phyloP scores from a whole-genome alignment of 2,113 vertebrate genomes.

The Lutjanus erythropterus region DNA sequence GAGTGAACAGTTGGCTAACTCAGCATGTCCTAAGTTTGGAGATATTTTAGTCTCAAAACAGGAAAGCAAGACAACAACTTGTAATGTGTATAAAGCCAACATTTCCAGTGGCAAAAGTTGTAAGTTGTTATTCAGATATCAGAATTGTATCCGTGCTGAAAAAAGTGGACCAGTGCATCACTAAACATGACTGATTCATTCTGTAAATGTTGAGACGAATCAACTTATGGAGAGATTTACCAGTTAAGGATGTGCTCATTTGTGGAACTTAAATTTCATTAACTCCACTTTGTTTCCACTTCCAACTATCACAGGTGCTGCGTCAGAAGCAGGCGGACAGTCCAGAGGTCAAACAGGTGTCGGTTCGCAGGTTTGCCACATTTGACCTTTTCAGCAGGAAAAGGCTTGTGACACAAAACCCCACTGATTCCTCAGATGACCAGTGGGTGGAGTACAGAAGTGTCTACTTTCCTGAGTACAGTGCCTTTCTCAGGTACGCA shows the following conservation, averaged over 20 bases:
- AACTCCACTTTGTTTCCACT: background rate
- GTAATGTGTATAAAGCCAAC: too few species aligned
- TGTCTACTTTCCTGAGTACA: slow-evolving; percentile 90
- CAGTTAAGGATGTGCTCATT: background rate
- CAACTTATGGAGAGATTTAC: background rate
- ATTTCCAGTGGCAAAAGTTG: too few species aligned
- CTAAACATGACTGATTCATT: background rate
- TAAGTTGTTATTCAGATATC: too few species aligned
- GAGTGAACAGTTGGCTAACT: too few species aligned
- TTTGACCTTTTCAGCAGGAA: slow-evolving; percentile 92
- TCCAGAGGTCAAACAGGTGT: slow-evolving; percentile 88
- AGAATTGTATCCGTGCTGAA: too few species aligned
- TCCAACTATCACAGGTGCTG: slow-evolving; percentile 88
- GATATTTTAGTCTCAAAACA: too few species aligned
- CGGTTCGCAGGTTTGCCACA: slow-evolving; percentile 92
- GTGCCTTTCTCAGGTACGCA: slow-evolving; percentile 90
- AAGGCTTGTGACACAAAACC: slow-evolving; percentile 67
- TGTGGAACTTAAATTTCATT: background rate
- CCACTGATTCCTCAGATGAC: slow-evolving; percentile 82
- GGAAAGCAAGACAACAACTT: too few species aligned
- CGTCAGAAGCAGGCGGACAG: slow-evolving; percentile 88
- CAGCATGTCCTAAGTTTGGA: too few species aligned
- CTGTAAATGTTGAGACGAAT: background rate
- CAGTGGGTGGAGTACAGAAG: slow-evolving; percentile 93
- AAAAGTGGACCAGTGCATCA: too few species aligned